Percentiles rank a stretch among this genome's conserved stretches.
phyloP scores from a whole-genome alignment of 2,797 vertebrate species.

The Bufotes viridis region DNA sequence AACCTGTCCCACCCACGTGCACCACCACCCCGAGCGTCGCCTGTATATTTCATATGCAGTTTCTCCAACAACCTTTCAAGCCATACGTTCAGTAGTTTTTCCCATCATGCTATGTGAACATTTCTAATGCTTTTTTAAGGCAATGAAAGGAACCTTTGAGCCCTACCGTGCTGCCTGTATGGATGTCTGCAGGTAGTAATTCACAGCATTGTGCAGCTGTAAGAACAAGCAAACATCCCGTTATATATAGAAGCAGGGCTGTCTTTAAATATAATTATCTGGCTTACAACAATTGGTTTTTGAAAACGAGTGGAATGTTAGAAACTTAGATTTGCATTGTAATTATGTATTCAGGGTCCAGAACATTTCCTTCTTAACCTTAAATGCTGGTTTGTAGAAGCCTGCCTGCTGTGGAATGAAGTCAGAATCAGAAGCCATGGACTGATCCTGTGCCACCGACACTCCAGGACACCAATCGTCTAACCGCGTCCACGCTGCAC shows the following conservation, averaged over 20 bases:
- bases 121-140: neutral
- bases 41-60: too few species aligned
- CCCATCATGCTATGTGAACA: neutral
- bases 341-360: constrained; percentile 30
- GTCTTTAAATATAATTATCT: constrained; percentile 1
- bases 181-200: constrained; percentile 5
- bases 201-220: neutral
- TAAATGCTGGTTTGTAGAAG: constrained; percentile 28
- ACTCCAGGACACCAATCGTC: neutral
- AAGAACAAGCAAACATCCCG: constrained; percentile 7
- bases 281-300: neutral
- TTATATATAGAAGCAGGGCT: constrained; percentile 4
- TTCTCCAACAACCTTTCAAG: neutral
- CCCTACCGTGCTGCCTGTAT: neutral
- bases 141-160: neutral
- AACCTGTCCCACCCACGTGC: too few species aligned
- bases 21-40: too few species aligned
- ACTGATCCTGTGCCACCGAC: constrained; percentile 5
- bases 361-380: constrained; percentile 16
- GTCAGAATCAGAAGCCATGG: constrained; percentile 11
- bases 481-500: neutral
- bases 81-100: neutral
- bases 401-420: neutral
- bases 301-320: neutral
- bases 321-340: constrained; percentile 4